These are phyloP conservation scores for Liparis tanakae DNA, from an alignment of 2,797 vertebrate species.

Conservation along the genomic window DNA sequence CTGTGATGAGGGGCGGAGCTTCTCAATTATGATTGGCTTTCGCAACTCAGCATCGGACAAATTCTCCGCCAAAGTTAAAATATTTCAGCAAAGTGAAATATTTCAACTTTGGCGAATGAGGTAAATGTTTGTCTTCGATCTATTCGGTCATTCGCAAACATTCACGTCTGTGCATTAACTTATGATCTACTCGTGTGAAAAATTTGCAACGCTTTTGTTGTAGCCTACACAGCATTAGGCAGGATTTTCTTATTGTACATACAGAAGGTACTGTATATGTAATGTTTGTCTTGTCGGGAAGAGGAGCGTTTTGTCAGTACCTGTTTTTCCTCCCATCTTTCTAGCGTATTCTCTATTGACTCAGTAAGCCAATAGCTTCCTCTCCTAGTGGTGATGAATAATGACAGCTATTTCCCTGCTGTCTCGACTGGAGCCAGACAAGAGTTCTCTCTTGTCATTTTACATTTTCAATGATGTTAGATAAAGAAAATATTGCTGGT, in stretches of 20 bases:
- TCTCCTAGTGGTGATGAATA: slow-evolving; percentile 13
- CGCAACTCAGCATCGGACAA: too few relatives aligned
- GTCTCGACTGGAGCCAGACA: slow-evolving; percentile 20
- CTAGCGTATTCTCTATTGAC: slow-evolving; percentile 20
- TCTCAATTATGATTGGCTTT: too few relatives aligned
- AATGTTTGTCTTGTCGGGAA: not conserved
- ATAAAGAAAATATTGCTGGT: not conserved
- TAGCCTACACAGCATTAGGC: not conserved
- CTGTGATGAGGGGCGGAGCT: too few relatives aligned
- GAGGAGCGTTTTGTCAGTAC: slow-evolving; percentile 3
- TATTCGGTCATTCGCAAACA: too few relatives aligned
- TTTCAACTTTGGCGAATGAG: too few relatives aligned
- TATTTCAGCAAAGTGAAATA: too few relatives aligned
- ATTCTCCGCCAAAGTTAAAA: too few relatives aligned
- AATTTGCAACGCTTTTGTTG: too few relatives aligned
- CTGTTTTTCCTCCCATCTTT: slow-evolving; percentile 20
- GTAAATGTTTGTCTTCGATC: too few relatives aligned
- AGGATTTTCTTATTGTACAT: not conserved
- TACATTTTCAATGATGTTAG: slow-evolving; percentile 24
- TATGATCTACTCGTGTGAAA: too few relatives aligned
- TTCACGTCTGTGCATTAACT: too few relatives aligned
- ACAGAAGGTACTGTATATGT: not conserved
- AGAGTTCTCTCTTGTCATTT: slow-evolving; percentile 26
- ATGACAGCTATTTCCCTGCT: slow-evolving; percentile 23
- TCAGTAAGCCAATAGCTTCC: slow-evolving; percentile 27